These are phyloP conservation scores for Ceramica pisi DNA, from an alignment of 2,888 invertebrate genomes.

Conservation along the genomic window DNA sequence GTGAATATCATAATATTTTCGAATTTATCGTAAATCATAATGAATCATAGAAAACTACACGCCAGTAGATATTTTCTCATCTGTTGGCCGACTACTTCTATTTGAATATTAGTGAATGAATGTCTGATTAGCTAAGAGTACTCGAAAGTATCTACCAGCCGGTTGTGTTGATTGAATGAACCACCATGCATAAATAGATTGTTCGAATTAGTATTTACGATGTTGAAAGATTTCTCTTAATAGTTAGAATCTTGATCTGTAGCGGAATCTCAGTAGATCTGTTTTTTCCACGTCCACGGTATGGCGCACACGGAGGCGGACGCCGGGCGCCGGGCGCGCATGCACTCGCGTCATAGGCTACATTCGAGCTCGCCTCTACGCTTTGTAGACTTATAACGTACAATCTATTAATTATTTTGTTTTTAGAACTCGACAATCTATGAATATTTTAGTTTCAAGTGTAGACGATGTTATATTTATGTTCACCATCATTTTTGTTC, in stretches of 20 bases:
- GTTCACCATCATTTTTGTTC: conserved; percentile 59
- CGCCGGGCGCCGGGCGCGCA: conserved; percentile 26
- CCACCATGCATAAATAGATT: conserved; percentile 42
- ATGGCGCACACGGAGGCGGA: conserved; percentile 38
- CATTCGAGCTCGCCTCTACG: conserved; percentile 60
- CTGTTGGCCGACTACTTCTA: conserved; percentile 46
- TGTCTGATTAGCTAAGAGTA: conserved; percentile 32
- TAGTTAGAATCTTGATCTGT: conserved; percentile 71
- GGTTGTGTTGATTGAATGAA: conserved; percentile 32
- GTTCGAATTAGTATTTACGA: conserved; percentile 54
- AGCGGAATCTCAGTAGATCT: conserved; percentile 72
- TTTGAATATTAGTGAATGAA: conserved; percentile 25
- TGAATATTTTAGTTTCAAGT: conserved; percentile 48
- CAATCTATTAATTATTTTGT: conserved; percentile 62
- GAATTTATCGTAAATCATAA: conserved; percentile 35
- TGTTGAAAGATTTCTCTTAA: conserved; percentile 65
- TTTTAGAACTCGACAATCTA: conserved; percentile 46
- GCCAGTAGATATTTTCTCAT: conserved; percentile 37
- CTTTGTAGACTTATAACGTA: conserved; percentile 77
- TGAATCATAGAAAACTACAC: conserved; percentile 18
- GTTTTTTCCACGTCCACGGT: conserved; percentile 38
- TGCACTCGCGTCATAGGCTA: conserved; percentile 37
- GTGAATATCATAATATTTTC: conserved; percentile 31
- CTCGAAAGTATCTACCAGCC: conserved; percentile 20
- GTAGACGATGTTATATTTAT: conserved; percentile 59